Evolutionary conservation across 2,888 invertebrate species (phyloP), one percentile per base, ranked within the genome.

Genomic region (Boloria euphrosyne): DNA sequence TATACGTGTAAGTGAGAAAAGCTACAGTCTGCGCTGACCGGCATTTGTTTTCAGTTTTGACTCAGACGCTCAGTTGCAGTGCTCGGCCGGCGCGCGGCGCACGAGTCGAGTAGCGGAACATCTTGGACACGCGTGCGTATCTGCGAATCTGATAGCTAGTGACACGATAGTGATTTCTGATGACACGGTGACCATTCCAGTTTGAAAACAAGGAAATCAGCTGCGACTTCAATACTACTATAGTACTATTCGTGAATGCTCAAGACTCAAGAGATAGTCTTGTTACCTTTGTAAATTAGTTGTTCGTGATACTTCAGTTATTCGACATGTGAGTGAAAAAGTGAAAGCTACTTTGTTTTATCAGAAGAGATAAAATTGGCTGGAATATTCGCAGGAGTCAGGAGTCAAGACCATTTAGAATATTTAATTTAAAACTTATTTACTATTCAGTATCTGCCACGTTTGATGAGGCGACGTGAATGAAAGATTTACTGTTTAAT

Each of bases 31-130:
- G 78, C 80, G 80, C 82, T 85, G 89, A 85, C 89, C 85, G 75
- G 84, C 84, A 85, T 84, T 87, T 87, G 87, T 87, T 88, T 84
- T 85, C 81, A 82, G 87, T 87, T 88, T 84, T 85, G 82, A 82
- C 86, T 77, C 82, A 79, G 81, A 81, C 70, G 38, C 10, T 22
- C 66, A 86, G 87, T 87, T 81, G 85, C 77, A 79, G 54, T 58
- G 61, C 61, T 87, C 81, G 84, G 77, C 78, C 84, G 80, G 79
- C 84, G 84, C 75, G 75, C 86, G 82, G 86, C 89, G 88, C 84
- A 80, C 81, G 84, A 82, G 85, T 82, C 79, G 75, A 74, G 74
- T 69, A 74, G 31, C 16, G 46, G 10, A 17, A 3, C 6, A n/a
- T 13, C 17, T 16, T 14, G 4, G 13, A 46, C 13, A 47, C 49